Conservation (phyloP, 2,797 vertebrate species). For the Cossypha polioptera region DNA sequence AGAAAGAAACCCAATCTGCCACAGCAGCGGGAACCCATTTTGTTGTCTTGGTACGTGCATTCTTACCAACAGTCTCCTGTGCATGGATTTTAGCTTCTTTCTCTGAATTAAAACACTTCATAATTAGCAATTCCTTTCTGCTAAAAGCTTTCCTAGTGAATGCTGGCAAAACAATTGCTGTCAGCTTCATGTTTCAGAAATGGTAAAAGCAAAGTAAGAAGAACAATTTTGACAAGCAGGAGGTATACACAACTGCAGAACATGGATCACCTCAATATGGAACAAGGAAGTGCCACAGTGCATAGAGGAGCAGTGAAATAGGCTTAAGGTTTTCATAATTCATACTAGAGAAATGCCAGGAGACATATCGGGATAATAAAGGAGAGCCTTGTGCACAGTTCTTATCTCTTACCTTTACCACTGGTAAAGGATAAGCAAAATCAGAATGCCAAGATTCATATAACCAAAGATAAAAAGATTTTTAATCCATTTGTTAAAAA, state of each 20-base stretch:
- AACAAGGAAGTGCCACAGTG: neutral
- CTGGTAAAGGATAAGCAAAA: neutral
- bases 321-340: neutral
- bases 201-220: neutral
- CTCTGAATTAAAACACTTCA: neutral
- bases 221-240: neutral
- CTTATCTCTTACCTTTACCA: neutral
- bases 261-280: accelerated
- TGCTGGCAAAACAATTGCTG: neutral
- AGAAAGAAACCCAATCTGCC: neutral
- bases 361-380: neutral
- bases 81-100: neutral
- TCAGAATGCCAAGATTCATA: neutral
- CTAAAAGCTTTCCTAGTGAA: neutral
- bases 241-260: neutral
- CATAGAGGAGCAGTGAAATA: neutral
- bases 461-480: neutral
- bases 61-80: neutral
- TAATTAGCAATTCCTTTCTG: neutral
- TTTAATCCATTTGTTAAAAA: neutral
- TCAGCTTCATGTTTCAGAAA: neutral
- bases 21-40: neutral
- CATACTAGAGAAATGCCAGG: neutral
- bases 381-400: neutral
- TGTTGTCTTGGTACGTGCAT: neutral